Percentiles rank a stretch among this genome's conserved stretches.
Evolutionary conservation across 2,888 invertebrate species (phyloP).

Genomic region (Lasioglossum leucozonium): DNA sequence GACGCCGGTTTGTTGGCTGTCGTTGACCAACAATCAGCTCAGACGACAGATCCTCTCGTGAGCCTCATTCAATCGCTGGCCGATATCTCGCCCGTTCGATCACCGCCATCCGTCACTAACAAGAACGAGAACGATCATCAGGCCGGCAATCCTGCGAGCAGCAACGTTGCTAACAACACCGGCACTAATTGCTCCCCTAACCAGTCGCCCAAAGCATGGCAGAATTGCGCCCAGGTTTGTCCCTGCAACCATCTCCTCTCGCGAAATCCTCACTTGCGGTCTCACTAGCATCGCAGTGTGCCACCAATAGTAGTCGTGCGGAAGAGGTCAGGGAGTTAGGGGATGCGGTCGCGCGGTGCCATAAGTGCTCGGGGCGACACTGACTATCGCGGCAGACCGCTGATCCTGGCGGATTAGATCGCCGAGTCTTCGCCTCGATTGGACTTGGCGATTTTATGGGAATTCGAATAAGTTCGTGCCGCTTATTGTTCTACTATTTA

Average conservation of each 20-base stretch:
- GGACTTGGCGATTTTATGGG: not conserved
- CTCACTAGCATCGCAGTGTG: slow-evolving; percentile 11
- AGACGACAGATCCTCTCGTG: slow-evolving; percentile 77
- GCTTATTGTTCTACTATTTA: too few relatives aligned
- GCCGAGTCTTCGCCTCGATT: not conserved
- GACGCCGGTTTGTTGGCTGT: slow-evolving; percentile 76
- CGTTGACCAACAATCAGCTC: slow-evolving; percentile 70
- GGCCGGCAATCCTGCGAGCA: slow-evolving; percentile 58
- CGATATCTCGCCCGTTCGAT: slow-evolving; percentile 78
- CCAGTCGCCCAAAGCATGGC: slow-evolving; percentile 84
- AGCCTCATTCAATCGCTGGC: slow-evolving; percentile 82
- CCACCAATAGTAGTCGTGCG: not conserved
- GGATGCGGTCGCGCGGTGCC: not conserved
- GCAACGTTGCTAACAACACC: slow-evolving; percentile 74
- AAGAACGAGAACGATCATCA: slow-evolving; percentile 73
- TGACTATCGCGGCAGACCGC: not conserved
- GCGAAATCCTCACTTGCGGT: slow-evolving; percentile 25
- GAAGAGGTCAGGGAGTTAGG: not conserved
- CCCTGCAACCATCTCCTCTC: slow-evolving; percentile 54
- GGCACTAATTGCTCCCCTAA: slow-evolving; percentile 82
- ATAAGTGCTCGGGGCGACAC: not conserved
- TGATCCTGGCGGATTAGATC: not conserved
- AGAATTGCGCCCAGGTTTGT: slow-evolving; percentile 83
- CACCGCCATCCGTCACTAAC: slow-evolving; percentile 73
- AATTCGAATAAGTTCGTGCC: too few relatives aligned